Percentiles rank a stretch among this genome's conserved stretches.
Conservation (phyloP, 2,888 invertebrate genomes). For the Ichneumoninae sp. region DNA sequence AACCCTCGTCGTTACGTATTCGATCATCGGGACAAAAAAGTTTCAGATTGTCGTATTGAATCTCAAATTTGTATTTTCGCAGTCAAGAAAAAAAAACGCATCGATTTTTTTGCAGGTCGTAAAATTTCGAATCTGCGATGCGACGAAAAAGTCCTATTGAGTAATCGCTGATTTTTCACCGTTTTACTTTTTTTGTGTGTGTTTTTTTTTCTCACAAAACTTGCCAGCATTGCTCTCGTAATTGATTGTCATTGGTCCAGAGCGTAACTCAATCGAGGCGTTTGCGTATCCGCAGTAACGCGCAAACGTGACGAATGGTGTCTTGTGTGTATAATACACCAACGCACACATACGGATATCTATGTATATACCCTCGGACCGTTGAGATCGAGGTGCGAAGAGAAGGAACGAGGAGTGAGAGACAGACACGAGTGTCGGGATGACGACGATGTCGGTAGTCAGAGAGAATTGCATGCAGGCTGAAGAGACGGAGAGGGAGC, state of each 20-base stretch:
- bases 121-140: too few relatives aligned
- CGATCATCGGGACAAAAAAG: too few relatives aligned
- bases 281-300: neutral
- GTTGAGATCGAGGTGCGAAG: conserved; percentile 34
- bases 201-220: neutral
- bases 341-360: neutral
- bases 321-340: neutral
- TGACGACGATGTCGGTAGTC: conserved; percentile 9
- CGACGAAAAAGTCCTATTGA: too few relatives aligned
- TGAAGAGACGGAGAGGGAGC: neutral
- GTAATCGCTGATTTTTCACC: too few relatives aligned
- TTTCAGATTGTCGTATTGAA: too few relatives aligned
- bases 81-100: too few relatives aligned
- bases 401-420: conserved; percentile 29
- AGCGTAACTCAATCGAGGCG: neutral
- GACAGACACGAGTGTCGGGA: conserved; percentile 1
- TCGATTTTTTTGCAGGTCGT: too few relatives aligned
- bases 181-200: too few relatives aligned
- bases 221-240: neutral
- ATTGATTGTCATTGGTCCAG: neutral
- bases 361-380: neutral
- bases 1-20: too few relatives aligned
- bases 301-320: neutral
- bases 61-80: too few relatives aligned
- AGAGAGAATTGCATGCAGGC: conserved; percentile 1